A percentile compares a stretch with the other conserved stretches of the same genome.
Conservation (phyloP, 2,888 invertebrate species). For the Sarcophaga carnaria region DNA sequence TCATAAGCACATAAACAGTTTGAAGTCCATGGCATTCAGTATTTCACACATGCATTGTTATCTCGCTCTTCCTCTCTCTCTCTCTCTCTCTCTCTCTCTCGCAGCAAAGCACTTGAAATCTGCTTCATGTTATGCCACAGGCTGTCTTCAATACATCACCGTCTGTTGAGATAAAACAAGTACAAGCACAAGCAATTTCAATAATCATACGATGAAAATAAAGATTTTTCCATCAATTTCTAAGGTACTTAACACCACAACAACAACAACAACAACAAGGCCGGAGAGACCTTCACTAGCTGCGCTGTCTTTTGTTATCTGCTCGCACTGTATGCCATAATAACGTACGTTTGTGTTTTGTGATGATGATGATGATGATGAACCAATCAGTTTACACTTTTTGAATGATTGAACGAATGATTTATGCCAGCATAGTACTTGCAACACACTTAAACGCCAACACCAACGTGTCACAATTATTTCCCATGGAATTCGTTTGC, state of each 20-base stretch:
- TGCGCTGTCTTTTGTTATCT: too few species aligned
- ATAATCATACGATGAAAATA: constrained; percentile 7
- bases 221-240: constrained; percentile 3
- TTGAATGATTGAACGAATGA: constrained; percentile 13
- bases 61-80: background rate
- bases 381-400: constrained; percentile 27
- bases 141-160: constrained; percentile 51
- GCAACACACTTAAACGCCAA: background rate
- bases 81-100: too few species aligned
- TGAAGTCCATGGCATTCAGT: background rate
- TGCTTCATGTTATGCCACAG: constrained; percentile 44
- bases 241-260: constrained; percentile 34
- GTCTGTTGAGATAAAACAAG: constrained; percentile 14
- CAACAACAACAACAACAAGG: background rate
- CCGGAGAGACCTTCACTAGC: too few species aligned
- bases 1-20: constrained; percentile 52
- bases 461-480: background rate
- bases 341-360: background rate
- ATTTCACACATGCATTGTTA: background rate
- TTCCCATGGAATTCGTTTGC: background rate
- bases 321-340: background rate
- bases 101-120: constrained; percentile 31
- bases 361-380: background rate
- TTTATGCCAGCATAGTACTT: background rate
- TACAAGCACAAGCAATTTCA: constrained; percentile 39